Evolutionary conservation across 2,797 vertebrate genomes (phyloP).

Genomic region (Poliocrania exsul): DNA sequence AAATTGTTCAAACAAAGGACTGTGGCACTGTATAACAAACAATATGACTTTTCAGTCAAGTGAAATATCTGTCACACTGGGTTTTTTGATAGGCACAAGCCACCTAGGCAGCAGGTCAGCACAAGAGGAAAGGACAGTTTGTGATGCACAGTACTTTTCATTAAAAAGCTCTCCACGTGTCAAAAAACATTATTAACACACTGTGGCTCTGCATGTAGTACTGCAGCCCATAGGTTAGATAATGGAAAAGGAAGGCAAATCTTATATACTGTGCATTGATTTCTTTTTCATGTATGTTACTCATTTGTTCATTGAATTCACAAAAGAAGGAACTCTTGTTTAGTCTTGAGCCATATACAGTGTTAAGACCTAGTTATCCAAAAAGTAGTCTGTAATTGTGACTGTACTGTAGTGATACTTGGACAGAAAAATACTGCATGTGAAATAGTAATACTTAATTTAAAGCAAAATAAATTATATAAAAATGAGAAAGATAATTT

Average conservation of each 20-base stretch:
- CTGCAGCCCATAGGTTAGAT: background rate
- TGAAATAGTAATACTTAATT: background rate
- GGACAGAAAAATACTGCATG: background rate
- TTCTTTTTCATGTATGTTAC: background rate
- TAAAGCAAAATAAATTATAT: background rate
- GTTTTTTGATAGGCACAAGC: slow-evolving; percentile 40
- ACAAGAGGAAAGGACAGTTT: slow-evolving; percentile 61
- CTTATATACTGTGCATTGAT: background rate
- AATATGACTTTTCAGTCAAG: slow-evolving; percentile 39
- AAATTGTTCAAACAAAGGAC: background rate
- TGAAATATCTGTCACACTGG: slow-evolving; percentile 5
- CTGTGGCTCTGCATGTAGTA: background rate
- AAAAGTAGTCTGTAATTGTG: background rate
- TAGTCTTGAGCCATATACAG: background rate
- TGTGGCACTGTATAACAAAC: background rate
- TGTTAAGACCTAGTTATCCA: background rate
- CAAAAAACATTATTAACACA: slow-evolving; percentile 22
- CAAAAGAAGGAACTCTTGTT: background rate
- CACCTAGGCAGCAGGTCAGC: slow-evolving; percentile 43
- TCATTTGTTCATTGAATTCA: background rate
- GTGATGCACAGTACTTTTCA: slow-evolving; percentile 39
- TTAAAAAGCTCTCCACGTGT: slow-evolving; percentile 54
- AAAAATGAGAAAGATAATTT: background rate
- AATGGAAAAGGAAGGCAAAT: background rate
- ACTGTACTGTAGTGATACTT: background rate